phyloP scores from a whole-genome alignment of 2,888 invertebrate species.

The Thecophora atra region DNA sequence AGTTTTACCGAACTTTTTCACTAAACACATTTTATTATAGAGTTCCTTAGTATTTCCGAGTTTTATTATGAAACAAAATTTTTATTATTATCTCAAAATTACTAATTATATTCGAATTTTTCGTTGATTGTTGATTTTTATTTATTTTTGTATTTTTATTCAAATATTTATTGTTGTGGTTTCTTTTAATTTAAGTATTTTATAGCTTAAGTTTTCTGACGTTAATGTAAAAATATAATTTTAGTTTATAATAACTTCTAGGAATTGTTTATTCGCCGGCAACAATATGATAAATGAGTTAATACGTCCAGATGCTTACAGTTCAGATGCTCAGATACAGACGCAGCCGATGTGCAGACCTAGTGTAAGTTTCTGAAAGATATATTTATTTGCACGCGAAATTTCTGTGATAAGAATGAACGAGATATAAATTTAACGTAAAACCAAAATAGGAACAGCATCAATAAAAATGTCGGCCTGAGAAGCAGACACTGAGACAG shows the following conservation, averaged over 20 bases:
- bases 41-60: not conserved
- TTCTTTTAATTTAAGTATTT: no score
- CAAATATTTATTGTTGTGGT: no score
- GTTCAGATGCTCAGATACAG: not conserved
- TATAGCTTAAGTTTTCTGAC: not conserved
- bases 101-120: no score
- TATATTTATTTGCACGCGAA: conserved; percentile 8
- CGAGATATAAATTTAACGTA: conserved; percentile 7
- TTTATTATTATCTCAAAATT: no score
- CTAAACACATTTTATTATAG: not conserved
- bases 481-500: not conserved
- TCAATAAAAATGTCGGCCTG: conserved; percentile 15
- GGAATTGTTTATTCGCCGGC: not conserved
- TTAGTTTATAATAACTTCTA: no score
- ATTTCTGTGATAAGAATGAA: conserved; percentile 1
- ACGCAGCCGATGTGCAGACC: conserved; percentile 2
- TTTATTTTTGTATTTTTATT: no score
- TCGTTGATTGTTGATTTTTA: no score
- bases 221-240: no score
- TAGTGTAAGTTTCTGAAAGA: conserved; percentile 4
- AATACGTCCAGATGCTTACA: not conserved
- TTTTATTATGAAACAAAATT: not conserved
- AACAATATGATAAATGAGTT: conserved; percentile 8
- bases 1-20: not conserved
- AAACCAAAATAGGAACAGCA: not conserved